Percentiles rank a stretch among this genome's conserved stretches.
These are phyloP conservation scores for Empidonax traillii DNA, from an alignment of 2,113 vertebrate species.

Conservation along the genomic window DNA sequence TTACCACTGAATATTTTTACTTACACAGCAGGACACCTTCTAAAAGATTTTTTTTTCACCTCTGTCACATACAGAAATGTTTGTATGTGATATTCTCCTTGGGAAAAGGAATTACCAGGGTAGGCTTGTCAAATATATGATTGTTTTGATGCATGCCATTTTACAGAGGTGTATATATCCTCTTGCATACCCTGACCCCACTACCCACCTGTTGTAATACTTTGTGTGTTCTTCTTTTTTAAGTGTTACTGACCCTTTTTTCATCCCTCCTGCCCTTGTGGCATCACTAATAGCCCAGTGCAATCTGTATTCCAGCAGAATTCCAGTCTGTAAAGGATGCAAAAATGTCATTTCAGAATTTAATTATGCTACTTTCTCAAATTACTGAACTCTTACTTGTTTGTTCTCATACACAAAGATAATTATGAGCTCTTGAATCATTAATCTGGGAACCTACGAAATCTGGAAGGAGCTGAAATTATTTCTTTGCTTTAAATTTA, in stretches of 20 bases:
- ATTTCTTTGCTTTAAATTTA: constrained; percentile 10
- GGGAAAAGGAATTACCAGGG: background rate
- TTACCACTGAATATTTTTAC: background rate
- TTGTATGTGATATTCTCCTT: background rate
- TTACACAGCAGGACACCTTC: background rate
- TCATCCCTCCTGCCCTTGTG: background rate
- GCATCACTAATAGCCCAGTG: background rate
- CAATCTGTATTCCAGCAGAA: background rate
- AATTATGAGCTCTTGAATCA: constrained; percentile 45
- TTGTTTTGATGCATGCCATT: background rate
- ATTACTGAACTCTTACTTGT: constrained; percentile 30
- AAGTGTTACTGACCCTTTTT: background rate
- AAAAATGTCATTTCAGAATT: constrained; percentile 25
- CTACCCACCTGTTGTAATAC: accelerated
- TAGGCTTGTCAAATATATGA: background rate
- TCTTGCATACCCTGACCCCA: background rate
- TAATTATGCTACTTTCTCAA: constrained; percentile 40
- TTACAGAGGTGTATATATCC: background rate
- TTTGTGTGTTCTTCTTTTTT: background rate
- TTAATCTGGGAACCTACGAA: background rate
- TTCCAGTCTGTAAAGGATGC: background rate
- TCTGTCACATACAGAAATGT: background rate
- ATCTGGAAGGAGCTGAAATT: constrained; percentile 7
- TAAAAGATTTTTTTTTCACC: background rate
- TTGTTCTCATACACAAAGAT: constrained; percentile 31